Conservation (phyloP, 92 coral and sea anemone genomes). For the Actinostola sp. region DNA sequence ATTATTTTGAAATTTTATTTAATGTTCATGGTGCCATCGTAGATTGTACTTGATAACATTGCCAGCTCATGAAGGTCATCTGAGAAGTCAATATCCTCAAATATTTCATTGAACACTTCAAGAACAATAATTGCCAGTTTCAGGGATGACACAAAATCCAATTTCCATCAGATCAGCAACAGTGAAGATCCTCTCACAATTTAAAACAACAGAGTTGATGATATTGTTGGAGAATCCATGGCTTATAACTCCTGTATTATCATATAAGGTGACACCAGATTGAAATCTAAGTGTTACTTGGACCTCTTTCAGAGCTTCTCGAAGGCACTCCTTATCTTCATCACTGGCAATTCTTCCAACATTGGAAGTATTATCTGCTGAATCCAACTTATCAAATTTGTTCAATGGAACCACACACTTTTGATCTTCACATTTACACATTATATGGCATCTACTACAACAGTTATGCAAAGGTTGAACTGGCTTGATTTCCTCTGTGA, state of each 20-base stretch:
- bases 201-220: slow-evolving; percentile 42
- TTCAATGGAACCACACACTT: slow-evolving; percentile 11
- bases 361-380: background rate
- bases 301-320: slow-evolving; percentile 34
- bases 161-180: slow-evolving; percentile 52
- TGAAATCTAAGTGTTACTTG: slow-evolving; percentile 15
- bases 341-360: slow-evolving; percentile 10
- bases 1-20: background rate
- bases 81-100: slow-evolving; percentile 48
- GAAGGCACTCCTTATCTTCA: slow-evolving; percentile 46
- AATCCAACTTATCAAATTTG: slow-evolving; percentile 36
- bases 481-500: slow-evolving; percentile 9
- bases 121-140: slow-evolving; percentile 55
- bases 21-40: slow-evolving; percentile 27
- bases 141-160: slow-evolving; percentile 53
- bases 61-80: slow-evolving; percentile 40
- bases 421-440: slow-evolving; percentile 30
- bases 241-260: slow-evolving; percentile 35
- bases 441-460: slow-evolving; percentile 44
- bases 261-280: slow-evolving; percentile 33
- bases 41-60: slow-evolving; percentile 37
- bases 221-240: slow-evolving; percentile 66
- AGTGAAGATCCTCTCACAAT: slow-evolving; percentile 47
- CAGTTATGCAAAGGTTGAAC: slow-evolving; percentile 44
- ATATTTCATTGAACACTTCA: slow-evolving; percentile 68